Base-by-base conservation (phyloP, 30 jellyfish, hydroid and myxozoan species). In the Aurelia coerulea region DNA sequence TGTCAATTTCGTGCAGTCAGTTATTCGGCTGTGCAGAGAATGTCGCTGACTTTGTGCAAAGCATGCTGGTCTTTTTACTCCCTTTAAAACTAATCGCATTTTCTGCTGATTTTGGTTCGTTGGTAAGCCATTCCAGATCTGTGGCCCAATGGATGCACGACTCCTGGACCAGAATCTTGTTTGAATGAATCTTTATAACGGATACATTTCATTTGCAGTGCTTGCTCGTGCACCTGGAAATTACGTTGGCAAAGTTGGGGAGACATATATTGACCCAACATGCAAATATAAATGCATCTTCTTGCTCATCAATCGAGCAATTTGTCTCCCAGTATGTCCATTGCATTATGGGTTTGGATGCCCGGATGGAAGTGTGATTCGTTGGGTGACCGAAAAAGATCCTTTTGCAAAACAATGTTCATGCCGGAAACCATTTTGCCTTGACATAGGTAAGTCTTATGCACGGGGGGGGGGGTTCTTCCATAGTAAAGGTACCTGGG, bases 311-410 rank as follows among this genome's bases (percentile, higher is more conserved):
- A 79, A 79, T 35, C 83, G 96, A 49, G 89, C 90, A 5, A 18
- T 88, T 9, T 88, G 96, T 51, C 78, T 88, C 42, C 91, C 96
- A 5, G 87, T 88, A 5, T 88, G 96, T 62, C 96, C 96, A 2
- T 18, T 88, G n/a, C 73, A 68, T 34, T 88, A 88, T 72, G 96
- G 96, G 3, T 62, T 88, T 64, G 91, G 81, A n/a, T 88, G 96
- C 35, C 86, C 96, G 1, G 59, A 63, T n/a, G 91, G 91, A 29
- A 79, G 90, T 59, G 81, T 88, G 16, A 75, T 78, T 37, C 83
- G 96, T 12, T 79, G 83, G 86, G 60, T 49, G 29, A 88, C n/a
- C 67, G 74, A 39, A 41, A 87, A 66, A 7, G 93, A 73, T 14
- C 39, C 84, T 14, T 84, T 54, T 50, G 93, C 88, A 19, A 62